Base-by-base conservation (phyloP, 2,888 invertebrate genomes). In the Acleris laterana region DNA sequence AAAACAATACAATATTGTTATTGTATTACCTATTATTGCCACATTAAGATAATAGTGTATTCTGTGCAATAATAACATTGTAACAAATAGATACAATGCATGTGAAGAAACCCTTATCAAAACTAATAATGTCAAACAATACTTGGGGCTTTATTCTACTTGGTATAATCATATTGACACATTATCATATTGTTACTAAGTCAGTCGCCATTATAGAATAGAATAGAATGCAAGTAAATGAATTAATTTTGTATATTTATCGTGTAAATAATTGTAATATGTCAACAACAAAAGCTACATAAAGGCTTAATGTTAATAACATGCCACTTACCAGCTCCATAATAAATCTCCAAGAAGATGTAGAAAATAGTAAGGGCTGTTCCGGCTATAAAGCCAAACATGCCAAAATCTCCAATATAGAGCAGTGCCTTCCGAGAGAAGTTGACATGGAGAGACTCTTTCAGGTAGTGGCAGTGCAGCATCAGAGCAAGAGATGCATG, bases 351-450 rank as follows among this genome's bases (percentile, higher is more conserved):
- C 61, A 90, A 66, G 68, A 93, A 93, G 42, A 86, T 70, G 72
- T 93, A 93, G 78, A 93, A 94, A 1, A 92, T 68, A 42, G 92
- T 88, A 25, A 90, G 80, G 2, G 91, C 90, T 3, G 80, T 65
- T 11, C 94, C 93, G 3, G 91, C 76, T 3, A 93, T 87, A 70
- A 92, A 90, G 19, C 93, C 90, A 49, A 92, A 74, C 68, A 93
- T 90, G 1, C 93, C 94, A 71, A 93, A 87, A 69, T 90, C 88
- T 22, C 90, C 90, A 3, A 94, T 84, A 69, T 91, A 91, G 65
- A 88, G 85, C 44, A 94, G 75, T 2, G 89, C 87, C 71, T 88
- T 88, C 52, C 88, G 81, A 5, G 93, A 90, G 75, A 94, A 94
- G 84, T 93, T 94, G 1, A 90, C 88, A 70, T 90, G 88, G 16